Conservation (phyloP, 2,113 vertebrate species). For the Rhabdomys dilectus region DNA sequence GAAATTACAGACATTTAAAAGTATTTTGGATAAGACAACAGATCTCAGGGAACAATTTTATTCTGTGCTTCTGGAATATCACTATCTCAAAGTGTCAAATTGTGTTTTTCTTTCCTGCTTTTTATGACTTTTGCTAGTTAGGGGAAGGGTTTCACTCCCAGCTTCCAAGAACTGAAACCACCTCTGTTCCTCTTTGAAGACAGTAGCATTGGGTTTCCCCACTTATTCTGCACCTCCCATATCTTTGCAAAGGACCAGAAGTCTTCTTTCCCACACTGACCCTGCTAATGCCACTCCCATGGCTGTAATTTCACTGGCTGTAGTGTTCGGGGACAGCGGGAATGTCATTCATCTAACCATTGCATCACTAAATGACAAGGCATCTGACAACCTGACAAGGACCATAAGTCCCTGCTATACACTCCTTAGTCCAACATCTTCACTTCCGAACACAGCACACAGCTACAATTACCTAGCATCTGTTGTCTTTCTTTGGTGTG, state of each 20-base stretch:
- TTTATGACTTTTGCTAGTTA: background rate
- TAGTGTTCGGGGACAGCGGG: background rate
- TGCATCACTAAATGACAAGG: background rate
- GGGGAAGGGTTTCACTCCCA: background rate
- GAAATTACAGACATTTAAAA: constrained; percentile 35
- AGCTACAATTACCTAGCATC: background rate
- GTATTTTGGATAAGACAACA: background rate
- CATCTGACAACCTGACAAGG: background rate
- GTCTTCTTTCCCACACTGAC: background rate
- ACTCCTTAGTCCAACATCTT: background rate
- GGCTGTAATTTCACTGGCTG: background rate
- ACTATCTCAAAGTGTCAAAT: background rate
- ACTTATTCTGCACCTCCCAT: background rate
- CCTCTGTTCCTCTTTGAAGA: background rate
- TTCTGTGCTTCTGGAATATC: background rate
- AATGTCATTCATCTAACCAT: background rate
- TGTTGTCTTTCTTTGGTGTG: background rate
- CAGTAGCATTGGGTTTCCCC: background rate
- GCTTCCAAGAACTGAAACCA: background rate
- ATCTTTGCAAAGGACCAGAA: background rate
- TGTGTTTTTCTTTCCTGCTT: background rate
- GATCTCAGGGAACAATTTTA: background rate
- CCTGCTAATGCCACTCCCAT: background rate
- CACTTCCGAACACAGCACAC: background rate
- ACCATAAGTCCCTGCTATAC: background rate